These are phyloP conservation scores for Phylloscopus whistleri DNA, from an alignment of 2,113 vertebrate species.

Conservation along the genomic window DNA sequence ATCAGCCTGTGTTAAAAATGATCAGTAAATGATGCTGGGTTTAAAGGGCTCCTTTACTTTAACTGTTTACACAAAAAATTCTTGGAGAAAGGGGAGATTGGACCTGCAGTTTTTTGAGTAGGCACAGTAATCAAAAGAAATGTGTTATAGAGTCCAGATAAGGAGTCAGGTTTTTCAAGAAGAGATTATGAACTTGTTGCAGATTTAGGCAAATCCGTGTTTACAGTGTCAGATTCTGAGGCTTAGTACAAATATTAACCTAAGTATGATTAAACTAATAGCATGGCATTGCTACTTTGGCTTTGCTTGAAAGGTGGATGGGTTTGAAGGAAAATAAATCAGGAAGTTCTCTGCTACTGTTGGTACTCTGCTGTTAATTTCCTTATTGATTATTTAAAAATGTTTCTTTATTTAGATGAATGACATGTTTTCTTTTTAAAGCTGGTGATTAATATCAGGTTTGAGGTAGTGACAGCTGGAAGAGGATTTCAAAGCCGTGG, in stretches of 20 bases:
- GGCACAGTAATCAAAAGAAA: not conserved
- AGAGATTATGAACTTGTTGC: not conserved
- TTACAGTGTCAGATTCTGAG: not conserved
- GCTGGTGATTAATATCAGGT: not conserved
- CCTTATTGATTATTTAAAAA: conserved; percentile 1
- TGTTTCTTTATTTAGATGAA: not conserved
- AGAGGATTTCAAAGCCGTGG: not conserved
- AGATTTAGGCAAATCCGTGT: not conserved
- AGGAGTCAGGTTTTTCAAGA: not conserved
- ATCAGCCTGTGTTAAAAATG: not conserved
- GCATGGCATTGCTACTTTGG: not conserved
- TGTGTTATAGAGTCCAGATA: not conserved
- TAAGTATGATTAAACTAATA: not conserved
- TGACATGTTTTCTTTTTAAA: not conserved
- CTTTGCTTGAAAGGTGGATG: not conserved
- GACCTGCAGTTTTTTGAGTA: not conserved
- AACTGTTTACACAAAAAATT: not conserved
- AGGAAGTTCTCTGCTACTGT: not conserved
- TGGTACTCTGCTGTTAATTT: not conserved
- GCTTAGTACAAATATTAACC: conserved; percentile 2
- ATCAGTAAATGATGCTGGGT: not conserved
- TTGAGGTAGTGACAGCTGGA: not conserved
- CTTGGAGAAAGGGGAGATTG: not conserved
- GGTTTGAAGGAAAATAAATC: not conserved
- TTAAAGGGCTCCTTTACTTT: not conserved